A percentile compares a stretch with the other conserved stretches of the same genome.
Evolutionary conservation across 1,140 invertebrate genomes (phyloP).

Genomic region (Argopecten irradians): DNA sequence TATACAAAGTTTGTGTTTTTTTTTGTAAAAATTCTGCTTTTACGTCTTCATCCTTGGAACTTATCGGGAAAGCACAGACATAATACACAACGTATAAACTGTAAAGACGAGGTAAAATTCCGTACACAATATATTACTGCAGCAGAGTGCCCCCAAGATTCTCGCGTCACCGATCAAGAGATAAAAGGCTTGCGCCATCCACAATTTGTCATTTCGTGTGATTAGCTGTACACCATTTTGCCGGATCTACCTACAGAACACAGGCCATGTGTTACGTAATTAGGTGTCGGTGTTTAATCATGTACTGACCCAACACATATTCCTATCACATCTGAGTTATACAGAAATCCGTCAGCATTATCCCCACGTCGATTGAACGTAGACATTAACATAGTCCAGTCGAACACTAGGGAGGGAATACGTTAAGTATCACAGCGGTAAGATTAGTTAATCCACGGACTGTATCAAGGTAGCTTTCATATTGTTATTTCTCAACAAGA

Average conservation of each 20-base stretch:
- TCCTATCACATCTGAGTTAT: too few relatives aligned
- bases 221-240: not conserved
- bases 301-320: too few relatives aligned
- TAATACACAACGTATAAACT: not conserved
- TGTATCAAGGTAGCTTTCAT: not conserved
- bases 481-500: not conserved
- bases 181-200: not conserved
- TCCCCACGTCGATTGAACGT: too few relatives aligned
- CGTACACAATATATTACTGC: not conserved
- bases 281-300: not conserved
- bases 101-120: not conserved
- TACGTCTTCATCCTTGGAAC: not conserved
- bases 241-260: not conserved
- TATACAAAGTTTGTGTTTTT: not conserved
- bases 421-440: too few relatives aligned
- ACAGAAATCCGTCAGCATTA: not conserved
- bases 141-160: not conserved
- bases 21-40: not conserved
- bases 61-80: not conserved
- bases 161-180: slow-evolving; percentile 5
- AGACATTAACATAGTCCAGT: not conserved
- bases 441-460: not conserved
- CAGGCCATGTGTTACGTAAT: not conserved
- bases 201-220: not conserved
- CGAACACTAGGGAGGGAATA: not conserved